Percentiles rank a stretch among this genome's conserved stretches.
phyloP scores from a whole-genome alignment of 2,797 vertebrate species.

The Sebastolobus alascanus region DNA sequence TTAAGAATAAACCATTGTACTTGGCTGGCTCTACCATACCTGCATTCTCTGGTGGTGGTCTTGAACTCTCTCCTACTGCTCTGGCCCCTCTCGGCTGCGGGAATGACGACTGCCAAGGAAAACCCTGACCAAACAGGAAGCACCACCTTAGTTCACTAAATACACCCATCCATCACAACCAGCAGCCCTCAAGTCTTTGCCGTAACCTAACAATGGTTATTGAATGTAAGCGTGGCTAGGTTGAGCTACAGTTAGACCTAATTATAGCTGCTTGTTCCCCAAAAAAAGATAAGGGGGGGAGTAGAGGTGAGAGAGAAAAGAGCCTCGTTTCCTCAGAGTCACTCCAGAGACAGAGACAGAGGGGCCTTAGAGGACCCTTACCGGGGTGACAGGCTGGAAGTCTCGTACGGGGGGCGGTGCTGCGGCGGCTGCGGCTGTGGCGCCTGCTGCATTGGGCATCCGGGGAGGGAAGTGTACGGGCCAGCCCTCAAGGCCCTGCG shows the following conservation, averaged over 20 bases:
- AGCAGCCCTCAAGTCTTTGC: constrained; percentile 46
- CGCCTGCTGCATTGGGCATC: constrained; percentile 83
- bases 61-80: constrained; percentile 85
- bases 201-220: constrained; percentile 15
- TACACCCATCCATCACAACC: constrained; percentile 7
- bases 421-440: constrained; percentile 74
- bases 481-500: constrained; percentile 93
- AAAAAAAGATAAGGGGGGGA: constrained; percentile 33
- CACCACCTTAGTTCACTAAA: background rate
- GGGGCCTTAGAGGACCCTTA: constrained; percentile 77
- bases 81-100: constrained; percentile 88
- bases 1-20: background rate
- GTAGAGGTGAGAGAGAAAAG: constrained; percentile 46
- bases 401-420: constrained; percentile 87
- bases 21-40: constrained; percentile 77
- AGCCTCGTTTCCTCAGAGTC: constrained; percentile 67
- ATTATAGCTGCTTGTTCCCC: constrained; percentile 35
- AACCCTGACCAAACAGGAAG: constrained; percentile 82
- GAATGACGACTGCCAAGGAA: constrained; percentile 91
- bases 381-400: constrained; percentile 88
- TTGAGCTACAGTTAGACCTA: constrained; percentile 31
- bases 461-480: constrained; percentile 92
- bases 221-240: constrained; percentile 43
- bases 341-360: constrained; percentile 68
- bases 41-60: constrained; percentile 89